Evolutionary conservation across 1,140 invertebrate genomes (phyloP), one percentile per base, ranked within the genome.

Genomic region (Drosophila pectinifera): DNA sequence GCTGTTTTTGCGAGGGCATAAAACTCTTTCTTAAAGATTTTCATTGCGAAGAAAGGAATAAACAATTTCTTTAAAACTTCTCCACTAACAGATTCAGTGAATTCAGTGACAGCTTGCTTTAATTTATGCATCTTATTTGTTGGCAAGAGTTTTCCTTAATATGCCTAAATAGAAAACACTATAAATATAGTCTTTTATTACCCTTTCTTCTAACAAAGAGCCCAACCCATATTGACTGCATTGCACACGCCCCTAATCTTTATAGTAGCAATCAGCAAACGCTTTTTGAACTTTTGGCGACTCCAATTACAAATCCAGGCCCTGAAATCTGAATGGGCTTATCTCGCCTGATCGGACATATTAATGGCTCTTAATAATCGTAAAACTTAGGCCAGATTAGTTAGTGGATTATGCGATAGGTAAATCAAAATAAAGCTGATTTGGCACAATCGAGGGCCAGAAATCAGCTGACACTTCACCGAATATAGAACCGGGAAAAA

Each of bases 331-430:
- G 43, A 68, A 68, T 65, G 59, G 20, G 22, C 61, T 68, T 53
- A 65, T 68, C 57, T 10, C 16, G 2, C 11, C 36, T 10, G 20
- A 73, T 63, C 69, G 61, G 48, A 73, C 69, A 73, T n/a, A 48
- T 73, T 63, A 55, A 73, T 38, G 20, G 5, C 43, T 74, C 28
- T 22, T 3, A 24, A 4, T 48, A 10, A 18, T 20, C 22, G 36
- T 14, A 26, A 10, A 20, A n/a, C n/a, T n/a, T n/a, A n/a, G 8
- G 8, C 11, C 1, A 28, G 58, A 55, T 63, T 57, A 54, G 13
- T 4, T 13, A 16, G 1, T 45, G 10, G 34, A 61, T 24, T 48
- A 8, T 10, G 14, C 16, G 42, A 67, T 65, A 38, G 10, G 14
- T 4, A 70, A 69, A 70, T 70, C 42, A 20, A 57, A 48, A 41